phyloP scores from a whole-genome alignment of 2,888 invertebrate genomes.

The Caenorhabditis japonica region DNA sequence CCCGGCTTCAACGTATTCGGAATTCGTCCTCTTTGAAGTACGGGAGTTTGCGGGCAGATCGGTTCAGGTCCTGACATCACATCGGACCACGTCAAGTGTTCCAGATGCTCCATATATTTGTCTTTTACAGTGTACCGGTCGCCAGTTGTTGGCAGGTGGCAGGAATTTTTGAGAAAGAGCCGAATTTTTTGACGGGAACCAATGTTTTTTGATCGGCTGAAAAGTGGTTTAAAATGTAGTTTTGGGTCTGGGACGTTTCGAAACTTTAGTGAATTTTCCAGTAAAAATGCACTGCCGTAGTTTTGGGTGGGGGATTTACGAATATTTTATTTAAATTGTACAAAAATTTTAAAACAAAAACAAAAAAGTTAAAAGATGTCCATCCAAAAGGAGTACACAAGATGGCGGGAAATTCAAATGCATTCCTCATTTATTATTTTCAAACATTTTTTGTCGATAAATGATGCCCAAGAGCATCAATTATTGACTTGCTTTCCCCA shows the following conservation, averaged over 20 bases:
- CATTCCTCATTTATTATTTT: neutral
- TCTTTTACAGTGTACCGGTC: slow-evolving; percentile 59
- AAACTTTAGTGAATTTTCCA: no score
- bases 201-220: slow-evolving; percentile 59
- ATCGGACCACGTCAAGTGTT: slow-evolving; percentile 50
- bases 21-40: slow-evolving; percentile 57
- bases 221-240: slow-evolving; percentile 12
- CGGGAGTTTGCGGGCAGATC: slow-evolving; percentile 63
- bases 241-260: no score
- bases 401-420: no score
- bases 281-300: no score
- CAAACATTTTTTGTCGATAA: neutral
- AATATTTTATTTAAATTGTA: neutral
- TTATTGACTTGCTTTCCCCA: no score
- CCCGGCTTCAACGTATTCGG: slow-evolving; percentile 46
- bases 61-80: slow-evolving; percentile 64
- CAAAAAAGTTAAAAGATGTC: neutral
- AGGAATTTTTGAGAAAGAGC: slow-evolving; percentile 63
- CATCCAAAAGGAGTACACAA: no score
- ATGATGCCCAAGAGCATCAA: no score
- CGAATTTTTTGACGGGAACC: slow-evolving; percentile 60
- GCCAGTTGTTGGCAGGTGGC: slow-evolving; percentile 34
- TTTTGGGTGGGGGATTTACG: no score
- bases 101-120: slow-evolving; percentile 40
- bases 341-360: neutral